Base-by-base conservation (phyloP, 2,888 invertebrate species). In the Campoletis raptor region DNA sequence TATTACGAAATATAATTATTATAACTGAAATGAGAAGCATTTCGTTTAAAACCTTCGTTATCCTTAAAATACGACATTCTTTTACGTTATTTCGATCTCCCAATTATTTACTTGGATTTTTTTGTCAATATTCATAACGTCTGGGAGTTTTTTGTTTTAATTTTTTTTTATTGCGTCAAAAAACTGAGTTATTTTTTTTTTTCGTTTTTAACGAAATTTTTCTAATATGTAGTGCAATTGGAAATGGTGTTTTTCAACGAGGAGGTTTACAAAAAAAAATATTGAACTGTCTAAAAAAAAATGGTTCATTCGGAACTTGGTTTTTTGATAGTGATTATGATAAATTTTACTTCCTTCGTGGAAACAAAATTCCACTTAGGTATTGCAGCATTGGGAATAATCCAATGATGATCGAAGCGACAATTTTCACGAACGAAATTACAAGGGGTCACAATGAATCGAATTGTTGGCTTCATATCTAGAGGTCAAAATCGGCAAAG, bases 401-500 rank as follows among this genome's bases (percentile, higher is more conserved):
- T 4, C 18, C 18, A 45, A 42, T 70, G 0, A 15, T 54, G 54
- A 52, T 52, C 21, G 2, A 61, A 15, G 24, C 21, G 30, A 30
- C 24, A 21, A 21, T 66, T 64, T 54, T 40, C 2, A 37, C 52
- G 36, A 24, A 37, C 48, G 4, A 24, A 67, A 18, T 40, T 30
- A 18, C 5, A 64, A 52, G 24, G 37, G 24, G 37, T 66, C 9
- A 67, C 52, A 48, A 36, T 52, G 67, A 54, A 69, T 69, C 30
- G 52, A 78, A 52, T 69, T 54, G 70, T 70, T 79, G 45, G n/a
- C 45, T 18, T 15, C 24, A 21, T 57, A 80, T 70, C 57, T 21
- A 18, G 67, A n/a, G 36, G 36, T 61, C n/a, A 57, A 80, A 67
- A 84, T 80, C 61, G 73, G 5, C 21, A 40, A 30, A 45, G 54